Evolutionary conservation across 2,797 vertebrate genomes (phyloP), one percentile per base, ranked within the genome.

Genomic region (Poecilia picta): DNA sequence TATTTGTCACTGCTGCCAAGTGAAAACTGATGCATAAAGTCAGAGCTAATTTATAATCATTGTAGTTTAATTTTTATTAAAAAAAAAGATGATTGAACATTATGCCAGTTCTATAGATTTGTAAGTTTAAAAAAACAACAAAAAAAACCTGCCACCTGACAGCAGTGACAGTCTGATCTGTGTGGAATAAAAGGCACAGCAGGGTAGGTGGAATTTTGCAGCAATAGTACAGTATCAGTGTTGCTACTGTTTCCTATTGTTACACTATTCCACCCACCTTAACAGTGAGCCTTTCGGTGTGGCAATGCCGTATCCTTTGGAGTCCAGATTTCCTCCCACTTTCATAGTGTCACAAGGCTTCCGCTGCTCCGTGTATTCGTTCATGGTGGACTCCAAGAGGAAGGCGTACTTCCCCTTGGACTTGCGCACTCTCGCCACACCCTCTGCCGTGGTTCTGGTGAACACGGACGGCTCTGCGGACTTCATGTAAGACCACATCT

Each of bases 191-290:
- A 94, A 96, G 97, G 96, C 96, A 97, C 98, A 99, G 97, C 97
- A 99, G 98, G 98, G 98, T 97, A 96, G 98, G 97, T 98, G 98
- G 98, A 99, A 98, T 98, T 99, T 97, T 96, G 98, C 97, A 99
- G 98, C 98, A 99, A 98, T 96, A 97, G 96, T 94, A 95, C 95
- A 95, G 94, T 87, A 91, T 79, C 87, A 86, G 81, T 80, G 43
- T 41, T 16, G 91, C 64, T 85, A 90, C 93, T 93, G 91, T 88
- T 79, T 85, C 93, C 95, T 96, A 97, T 98, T 98, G 98, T 98
- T 97, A 98, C 98, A 97, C 96, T 98, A 98, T 97, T 97, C 98
- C 98, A 99, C 98, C 98, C 97, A 99, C 98, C 98, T 99, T 99
- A 99, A 98, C 98, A 97, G 97, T 95, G 98, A 99, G 96, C 98